phyloP scores from a whole-genome alignment of 53 echinoderm and acorn worm species.

The Hippasteria phrygiana region DNA sequence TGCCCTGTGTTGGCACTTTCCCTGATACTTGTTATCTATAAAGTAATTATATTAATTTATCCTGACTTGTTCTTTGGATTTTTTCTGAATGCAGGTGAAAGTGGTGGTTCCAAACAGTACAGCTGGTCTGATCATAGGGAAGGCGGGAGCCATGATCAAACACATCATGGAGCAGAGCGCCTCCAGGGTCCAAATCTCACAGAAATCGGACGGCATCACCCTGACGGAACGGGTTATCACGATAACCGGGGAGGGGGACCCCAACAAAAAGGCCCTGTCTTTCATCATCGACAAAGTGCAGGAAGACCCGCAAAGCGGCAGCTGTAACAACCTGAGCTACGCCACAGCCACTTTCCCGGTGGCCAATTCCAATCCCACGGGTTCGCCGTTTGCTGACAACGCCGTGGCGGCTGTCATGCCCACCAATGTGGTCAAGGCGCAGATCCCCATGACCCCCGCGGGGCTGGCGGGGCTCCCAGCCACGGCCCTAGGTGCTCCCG shows the following conservation, averaged over 20 bases:
- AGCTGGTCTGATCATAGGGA: constrained; percentile 98
- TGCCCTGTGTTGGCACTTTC: no score
- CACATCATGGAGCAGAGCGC: constrained; percentile 98
- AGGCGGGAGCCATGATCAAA: constrained; percentile 98
- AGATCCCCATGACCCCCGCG: constrained; percentile 74
- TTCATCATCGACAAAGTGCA: constrained; percentile 95
- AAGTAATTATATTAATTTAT: not conserved
- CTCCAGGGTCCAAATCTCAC: constrained; percentile 95
- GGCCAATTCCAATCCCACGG: constrained; percentile 98
- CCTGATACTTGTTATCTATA: no score
- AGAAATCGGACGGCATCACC: constrained; percentile 98
- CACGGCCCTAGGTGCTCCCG: constrained; percentile 48
- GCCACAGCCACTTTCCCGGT: constrained; percentile 95
- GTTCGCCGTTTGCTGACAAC: constrained; percentile 95
- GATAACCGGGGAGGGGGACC: constrained; percentile 85
- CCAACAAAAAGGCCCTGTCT: constrained; percentile 93
- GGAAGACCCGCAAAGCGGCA: constrained; percentile 99
- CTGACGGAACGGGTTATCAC: constrained; percentile 96
- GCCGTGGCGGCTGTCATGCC: constrained; percentile 84
- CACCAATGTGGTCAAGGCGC: constrained; percentile 80
- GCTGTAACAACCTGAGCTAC: constrained; percentile 99
- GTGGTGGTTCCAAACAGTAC: constrained; percentile 99
- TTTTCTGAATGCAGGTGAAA: constrained; percentile 82
- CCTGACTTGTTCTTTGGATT: not conserved
- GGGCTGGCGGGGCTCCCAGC: constrained; percentile 67